Evolutionary conservation across 2,888 invertebrate genomes (phyloP).

Genomic region (Mesorhabditis spiculigera): DNA sequence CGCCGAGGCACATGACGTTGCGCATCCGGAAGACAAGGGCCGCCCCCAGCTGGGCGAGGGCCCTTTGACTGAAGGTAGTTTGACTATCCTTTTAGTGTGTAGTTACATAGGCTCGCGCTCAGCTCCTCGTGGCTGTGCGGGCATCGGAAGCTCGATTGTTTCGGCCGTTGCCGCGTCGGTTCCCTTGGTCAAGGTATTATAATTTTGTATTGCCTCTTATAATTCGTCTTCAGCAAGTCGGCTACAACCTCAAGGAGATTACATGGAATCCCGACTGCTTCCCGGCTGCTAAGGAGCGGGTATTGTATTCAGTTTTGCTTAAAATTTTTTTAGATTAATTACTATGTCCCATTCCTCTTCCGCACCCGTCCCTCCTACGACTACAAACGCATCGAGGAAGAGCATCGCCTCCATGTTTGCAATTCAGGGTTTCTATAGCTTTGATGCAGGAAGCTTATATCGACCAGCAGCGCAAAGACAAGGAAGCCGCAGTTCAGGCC

Average conservation of each 20-base stretch:
- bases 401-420: neutral
- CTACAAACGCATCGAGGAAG: neutral
- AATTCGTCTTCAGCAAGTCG: neutral
- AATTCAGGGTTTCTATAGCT: too few relatives aligned
- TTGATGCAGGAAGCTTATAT: too few relatives aligned
- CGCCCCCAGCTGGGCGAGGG: neutral
- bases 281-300: neutral
- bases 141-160: neutral
- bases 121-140: neutral
- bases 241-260: constrained; percentile 3
- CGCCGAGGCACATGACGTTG: neutral
- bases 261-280: constrained; percentile 5
- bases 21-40: neutral
- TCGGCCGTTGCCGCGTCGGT: neutral
- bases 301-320: neutral
- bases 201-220: neutral
- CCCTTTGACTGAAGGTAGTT: too few relatives aligned
- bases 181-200: neutral
- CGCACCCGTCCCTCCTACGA: constrained; percentile 1
- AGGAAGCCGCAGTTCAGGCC: too few relatives aligned
- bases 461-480: too few relatives aligned
- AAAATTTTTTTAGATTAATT: neutral
- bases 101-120: neutral
- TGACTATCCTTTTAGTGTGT: too few relatives aligned
- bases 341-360: neutral